Percentiles rank a stretch among this genome's conserved stretches.
Evolutionary conservation across 1,140 invertebrate species (phyloP).

Genomic region (Nylanderia fulva): DNA sequence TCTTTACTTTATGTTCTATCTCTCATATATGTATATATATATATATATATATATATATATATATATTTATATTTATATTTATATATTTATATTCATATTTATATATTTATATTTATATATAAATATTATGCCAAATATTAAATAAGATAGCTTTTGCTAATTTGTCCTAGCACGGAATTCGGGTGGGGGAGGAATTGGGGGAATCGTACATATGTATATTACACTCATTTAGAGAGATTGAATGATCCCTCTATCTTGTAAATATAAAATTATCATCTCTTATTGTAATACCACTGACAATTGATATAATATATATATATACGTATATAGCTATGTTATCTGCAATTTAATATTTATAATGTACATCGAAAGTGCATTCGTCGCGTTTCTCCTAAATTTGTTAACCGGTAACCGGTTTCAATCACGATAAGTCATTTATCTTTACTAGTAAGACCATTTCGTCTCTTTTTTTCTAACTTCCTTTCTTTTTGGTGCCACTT

Average conservation of each 20-base stretch:
- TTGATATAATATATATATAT: conserved; percentile 71
- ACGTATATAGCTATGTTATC: conserved; percentile 75
- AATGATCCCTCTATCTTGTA: conserved; percentile 77
- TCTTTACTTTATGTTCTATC: conserved; percentile 80
- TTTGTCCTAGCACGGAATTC: conserved; percentile 78
- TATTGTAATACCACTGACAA: conserved; percentile 83
- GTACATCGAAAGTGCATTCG: conserved; percentile 74
- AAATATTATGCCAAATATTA: conserved; percentile 85
- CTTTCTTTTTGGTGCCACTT: conserved; percentile 56
- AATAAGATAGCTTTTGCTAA: conserved; percentile 84
- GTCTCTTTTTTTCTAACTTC: background rate
- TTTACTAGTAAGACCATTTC: conserved; percentile 58
- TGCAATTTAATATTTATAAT: conserved; percentile 72
- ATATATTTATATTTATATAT: conserved; percentile 77
- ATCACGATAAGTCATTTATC: conserved; percentile 65
- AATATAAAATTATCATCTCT: conserved; percentile 86
- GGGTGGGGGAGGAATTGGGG: conserved; percentile 67
- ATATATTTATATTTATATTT: conserved; percentile 76
- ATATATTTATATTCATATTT: conserved; percentile 65
- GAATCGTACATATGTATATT: conserved; percentile 81
- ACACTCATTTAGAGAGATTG: conserved; percentile 81
- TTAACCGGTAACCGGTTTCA: conserved; percentile 54
- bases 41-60: conserved; percentile 78
- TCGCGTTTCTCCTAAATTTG: conserved; percentile 54
- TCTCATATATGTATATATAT: conserved; percentile 76